These are phyloP conservation scores for Oreotrochilus melanogaster DNA, from an alignment of 2,113 vertebrate species.

Conservation along the genomic window DNA sequence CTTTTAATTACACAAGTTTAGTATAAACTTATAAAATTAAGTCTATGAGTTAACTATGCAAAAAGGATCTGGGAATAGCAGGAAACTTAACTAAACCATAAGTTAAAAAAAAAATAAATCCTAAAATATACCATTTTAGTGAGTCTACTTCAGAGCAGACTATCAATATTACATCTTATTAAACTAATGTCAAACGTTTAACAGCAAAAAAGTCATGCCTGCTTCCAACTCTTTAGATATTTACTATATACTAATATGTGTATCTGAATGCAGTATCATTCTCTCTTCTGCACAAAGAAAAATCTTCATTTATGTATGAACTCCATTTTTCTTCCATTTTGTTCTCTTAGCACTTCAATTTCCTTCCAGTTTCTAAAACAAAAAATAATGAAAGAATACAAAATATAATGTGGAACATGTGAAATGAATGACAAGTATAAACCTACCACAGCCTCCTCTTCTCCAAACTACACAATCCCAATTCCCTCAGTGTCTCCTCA, in stretches of 20 bases:
- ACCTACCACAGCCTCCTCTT: background rate
- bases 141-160: background rate
- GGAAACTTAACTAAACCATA: slow-evolving; percentile 18
- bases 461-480: too few relatives aligned
- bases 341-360: background rate
- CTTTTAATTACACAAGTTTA: slow-evolving; percentile 57
- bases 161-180: slow-evolving; percentile 36
- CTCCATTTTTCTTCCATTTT: background rate
- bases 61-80: slow-evolving; percentile 50
- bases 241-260: background rate
- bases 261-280: background rate
- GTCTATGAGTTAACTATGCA: slow-evolving; percentile 58
- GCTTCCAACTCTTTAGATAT: background rate
- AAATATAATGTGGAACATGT: background rate
- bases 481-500: too few relatives aligned
- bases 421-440: background rate
- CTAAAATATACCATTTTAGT: background rate
- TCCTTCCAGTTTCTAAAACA: slow-evolving; percentile 36
- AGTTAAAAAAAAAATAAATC: slow-evolving; percentile 26
- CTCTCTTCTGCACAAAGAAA: background rate
- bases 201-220: slow-evolving; percentile 1
- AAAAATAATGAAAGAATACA: background rate
- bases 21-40: slow-evolving; percentile 72
- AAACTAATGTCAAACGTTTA: background rate
- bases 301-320: background rate